Evolutionary conservation across 2,888 invertebrate species (phyloP), one percentile per base, ranked within the genome.

Genomic region (Oxyteleia sp.): DNA sequence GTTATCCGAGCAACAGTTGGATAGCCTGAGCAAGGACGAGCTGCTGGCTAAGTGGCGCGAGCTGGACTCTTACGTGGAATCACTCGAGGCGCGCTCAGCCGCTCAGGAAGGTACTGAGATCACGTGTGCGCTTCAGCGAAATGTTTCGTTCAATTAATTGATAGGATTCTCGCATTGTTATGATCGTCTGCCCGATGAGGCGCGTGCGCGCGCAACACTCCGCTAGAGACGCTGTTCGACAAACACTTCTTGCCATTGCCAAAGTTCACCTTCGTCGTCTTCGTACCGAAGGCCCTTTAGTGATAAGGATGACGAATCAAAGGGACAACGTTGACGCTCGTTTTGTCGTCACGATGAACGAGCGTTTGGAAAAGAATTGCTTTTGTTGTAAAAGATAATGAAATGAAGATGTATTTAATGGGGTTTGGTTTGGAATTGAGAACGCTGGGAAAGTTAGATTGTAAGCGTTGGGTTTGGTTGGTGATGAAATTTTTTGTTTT

Each of bases 31-130:
- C 88, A 94, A 95, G 91, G 95, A 95, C 88, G 95, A 96, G 90
- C 95, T 96, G 93, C 95, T 95, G 89, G 94, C 95, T 93, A 95
- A 95, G 91, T 96, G 96, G 96, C 95, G 94, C 93, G 95, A 95
- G 93, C 96, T 96, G 95, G 96, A 96, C 94, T 95, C 94, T 92
- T 97, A 96, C 94, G 95, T 96, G 94, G 95, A 96, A 93, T 95
- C 95, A 91, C 95, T 97, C 94, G 96, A 97, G 95, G 94, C 96
- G 89, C 96, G 96, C 94, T 94, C 95, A 94, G 94, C 95, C 94
- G 95, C 95, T 94, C 95, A 96, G 95, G 96, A 96, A 96, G 96
- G 96, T 96, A 96, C 95, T 95, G 92, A 93, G 91, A 91, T 90
- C 76, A 63, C 75, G 76, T 69, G 80, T 90, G 91, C 89, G 90